Conservation (phyloP, 2,113 vertebrate genomes). For the Serranochromis macrocephalus region DNA sequence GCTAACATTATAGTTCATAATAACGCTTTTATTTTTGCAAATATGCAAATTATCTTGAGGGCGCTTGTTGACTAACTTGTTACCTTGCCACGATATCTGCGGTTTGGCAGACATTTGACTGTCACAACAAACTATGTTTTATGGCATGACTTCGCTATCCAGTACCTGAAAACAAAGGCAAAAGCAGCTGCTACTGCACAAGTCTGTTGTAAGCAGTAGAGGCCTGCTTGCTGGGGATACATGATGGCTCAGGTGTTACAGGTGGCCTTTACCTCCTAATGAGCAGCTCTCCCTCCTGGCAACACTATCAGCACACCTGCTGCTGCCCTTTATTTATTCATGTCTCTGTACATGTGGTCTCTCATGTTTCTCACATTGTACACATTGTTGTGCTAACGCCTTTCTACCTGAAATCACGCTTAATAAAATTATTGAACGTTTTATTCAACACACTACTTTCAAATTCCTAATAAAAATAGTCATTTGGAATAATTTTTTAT, state of each 20-base stretch:
- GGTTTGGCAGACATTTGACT: background rate
- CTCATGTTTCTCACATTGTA: constrained; percentile 57
- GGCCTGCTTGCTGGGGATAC: background rate
- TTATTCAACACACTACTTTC: background rate
- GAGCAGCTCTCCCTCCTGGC: constrained; percentile 54
- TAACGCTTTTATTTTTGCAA: background rate
- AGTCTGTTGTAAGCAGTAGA: constrained; percentile 15
- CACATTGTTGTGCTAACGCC: constrained; percentile 23
- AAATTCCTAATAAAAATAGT: background rate
- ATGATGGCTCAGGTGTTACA: constrained; percentile 54
- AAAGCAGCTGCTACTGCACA: background rate
- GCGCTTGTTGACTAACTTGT: background rate
- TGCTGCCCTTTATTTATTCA: constrained; percentile 70
- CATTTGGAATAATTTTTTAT: background rate
- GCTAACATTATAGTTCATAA: background rate
- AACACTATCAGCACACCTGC: constrained; percentile 70
- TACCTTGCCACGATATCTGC: background rate
- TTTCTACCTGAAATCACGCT: constrained; percentile 9
- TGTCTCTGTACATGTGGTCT: constrained; percentile 46
- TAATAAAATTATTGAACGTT: background rate
- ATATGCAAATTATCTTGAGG: background rate
- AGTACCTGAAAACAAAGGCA: background rate
- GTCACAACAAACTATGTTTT: background rate
- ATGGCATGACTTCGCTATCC: background rate
- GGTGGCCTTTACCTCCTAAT: constrained; percentile 69